Evolutionary conservation across 2,113 vertebrate genomes (phyloP).

Genomic region (Tichodroma muraria): DNA sequence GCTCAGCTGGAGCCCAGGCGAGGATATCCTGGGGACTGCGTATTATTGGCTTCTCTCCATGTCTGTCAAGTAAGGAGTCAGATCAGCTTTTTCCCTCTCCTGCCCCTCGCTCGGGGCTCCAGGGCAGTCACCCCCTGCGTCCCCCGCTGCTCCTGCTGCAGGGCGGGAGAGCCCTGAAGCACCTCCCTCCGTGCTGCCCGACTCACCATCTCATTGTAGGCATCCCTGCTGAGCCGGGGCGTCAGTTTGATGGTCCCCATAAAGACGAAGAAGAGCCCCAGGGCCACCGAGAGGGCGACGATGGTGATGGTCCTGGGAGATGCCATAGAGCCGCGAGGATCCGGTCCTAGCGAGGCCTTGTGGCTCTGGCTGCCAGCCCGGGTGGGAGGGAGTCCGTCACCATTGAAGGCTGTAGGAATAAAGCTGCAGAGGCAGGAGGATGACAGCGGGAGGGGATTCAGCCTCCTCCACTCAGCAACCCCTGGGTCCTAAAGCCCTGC

Average conservation of each 20-base stretch:
- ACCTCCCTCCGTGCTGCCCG: not conserved
- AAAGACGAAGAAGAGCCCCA: conserved; percentile 95
- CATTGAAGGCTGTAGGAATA: conserved; percentile 46
- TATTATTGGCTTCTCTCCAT: not conserved
- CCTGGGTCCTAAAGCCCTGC: conserved; percentile 73
- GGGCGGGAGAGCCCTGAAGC: not conserved
- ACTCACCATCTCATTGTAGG: conserved; percentile 97
- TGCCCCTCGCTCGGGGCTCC: not conserved
- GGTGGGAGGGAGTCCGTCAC: conserved; percentile 36
- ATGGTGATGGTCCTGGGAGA: conserved; percentile 92
- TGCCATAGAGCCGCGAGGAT: conserved; percentile 75
- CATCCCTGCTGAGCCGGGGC: conserved; percentile 93
- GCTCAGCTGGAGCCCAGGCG: not conserved
- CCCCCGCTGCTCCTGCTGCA: not conserved
- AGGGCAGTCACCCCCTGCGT: not conserved
- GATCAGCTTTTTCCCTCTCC: not conserved
- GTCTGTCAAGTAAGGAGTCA: not conserved
- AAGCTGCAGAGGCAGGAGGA: conserved; percentile 52
- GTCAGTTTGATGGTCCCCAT: conserved; percentile 98
- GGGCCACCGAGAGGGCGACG: conserved; percentile 88
- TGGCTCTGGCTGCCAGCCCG: conserved; percentile 15
- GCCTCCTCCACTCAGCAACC: conserved; percentile 49
- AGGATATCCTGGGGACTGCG: not conserved
- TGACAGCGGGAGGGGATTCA: conserved; percentile 27
- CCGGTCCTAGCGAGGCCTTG: conserved; percentile 23